Evolutionary conservation across 2,113 vertebrate species (phyloP), one percentile per base, ranked within the genome.

Genomic region (Anas platyrhynchos): DNA sequence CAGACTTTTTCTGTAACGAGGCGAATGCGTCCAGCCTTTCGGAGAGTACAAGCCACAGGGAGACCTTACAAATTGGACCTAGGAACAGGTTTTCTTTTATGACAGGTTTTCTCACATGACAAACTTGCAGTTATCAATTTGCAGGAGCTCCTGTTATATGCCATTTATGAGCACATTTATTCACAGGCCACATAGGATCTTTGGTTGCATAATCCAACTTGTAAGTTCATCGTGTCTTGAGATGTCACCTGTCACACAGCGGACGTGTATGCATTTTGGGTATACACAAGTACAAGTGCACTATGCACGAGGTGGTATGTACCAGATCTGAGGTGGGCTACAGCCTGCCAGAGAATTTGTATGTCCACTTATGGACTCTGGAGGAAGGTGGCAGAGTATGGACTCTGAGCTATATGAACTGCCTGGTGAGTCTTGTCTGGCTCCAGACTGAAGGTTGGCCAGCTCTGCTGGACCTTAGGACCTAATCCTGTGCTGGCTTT

Each of bases 281-380:
- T 52, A 5, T 31, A 12, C 22, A 59, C 32, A 59, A 31, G 22
- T 38, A 38, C 29, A 18, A 6, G 4, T 17, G 58, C n/a, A 38
- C 54, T 41, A 41, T 31, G 36, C 54, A 27, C 41, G 38, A 63
- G 11, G 20, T 26, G 20, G 9, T 41, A 34, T 43, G 14, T 27
- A 27, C n/a, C n/a, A 25, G 32, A 34, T 23, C 50, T 71, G 38
- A 72, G 58, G n/a, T 66, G 27, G 58, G 44, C 50, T 77, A 17
- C 7, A 72, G 50, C n/a, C 72, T 72, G 52, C 34, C 43, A 66
- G 11, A 38, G 20, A 44, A 44, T 54, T 59, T 1, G 0, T 18
- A 8, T 38, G 14, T 34, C 71, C 32, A 0, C 13, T 32, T 55
- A 16, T 0, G 0, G 36, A 43, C 81, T 36, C 12, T 22, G 22